Evolutionary conservation across 2,888 invertebrate genomes (phyloP), one percentile per base, ranked within the genome.

Genomic region (Altica lythri): DNA sequence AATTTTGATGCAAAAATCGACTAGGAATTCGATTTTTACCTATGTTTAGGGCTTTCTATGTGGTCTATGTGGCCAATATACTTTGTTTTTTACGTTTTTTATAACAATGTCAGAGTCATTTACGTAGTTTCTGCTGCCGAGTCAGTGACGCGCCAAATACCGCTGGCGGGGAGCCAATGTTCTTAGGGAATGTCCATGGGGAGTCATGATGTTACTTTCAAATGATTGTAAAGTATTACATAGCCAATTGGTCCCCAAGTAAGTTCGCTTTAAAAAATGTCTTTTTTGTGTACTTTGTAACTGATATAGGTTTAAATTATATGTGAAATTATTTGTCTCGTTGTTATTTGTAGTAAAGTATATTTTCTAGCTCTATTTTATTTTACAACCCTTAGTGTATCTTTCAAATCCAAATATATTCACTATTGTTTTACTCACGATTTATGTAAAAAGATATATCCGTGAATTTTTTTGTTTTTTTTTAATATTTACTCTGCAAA

Each of bases 41-140:
- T 29, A 2, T 29, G 29, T 29, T 29, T 29, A 29, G 6, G 6
- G n/a, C 2, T n/a, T n/a, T n/a, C 29, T n/a, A 9, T 29, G 29
- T n/a, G 29, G 29, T 29, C 29, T 29, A n/a, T n/a, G 29, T 29
- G 29, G 29, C 29, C 4, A 29, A 29, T 29, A 8, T 29, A 29
- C 29, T 29, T 5, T 29, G n/a, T 29, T 2, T 29, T 29, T 29
- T 29, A 29, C n/a, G 2, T 29, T 29, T 6, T 9, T 29, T 4
- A 2, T 8, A 29, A 29, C 9, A 9, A n/a, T 5, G 4, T 5
- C 9, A 2, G 9, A 9, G 6, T 29, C 29, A n/a, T 9, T 29
- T 29, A 29, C n/a, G n/a, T n/a, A 29, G 29, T 8, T 27, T 2
- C 4, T 27, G 27, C 27, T 30, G 10, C 13, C 13, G 1, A 30